phyloP scores from a whole-genome alignment of 2,888 invertebrate genomes.

The Slavum lentiscoides region DNA sequence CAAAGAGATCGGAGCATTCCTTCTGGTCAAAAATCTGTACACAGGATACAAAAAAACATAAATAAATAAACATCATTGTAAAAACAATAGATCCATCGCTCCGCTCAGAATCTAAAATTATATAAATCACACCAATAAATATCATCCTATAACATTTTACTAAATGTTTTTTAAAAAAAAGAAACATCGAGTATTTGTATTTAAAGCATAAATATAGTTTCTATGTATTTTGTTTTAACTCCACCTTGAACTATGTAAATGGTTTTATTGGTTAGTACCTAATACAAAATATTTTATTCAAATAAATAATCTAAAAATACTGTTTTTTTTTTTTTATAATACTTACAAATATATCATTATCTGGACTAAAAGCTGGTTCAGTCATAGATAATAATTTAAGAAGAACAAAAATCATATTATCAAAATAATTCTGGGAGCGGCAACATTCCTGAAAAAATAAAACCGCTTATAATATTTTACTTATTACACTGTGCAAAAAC shows the following conservation, averaged over 20 bases:
- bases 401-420: constrained; percentile 30
- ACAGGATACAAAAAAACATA: too few species aligned
- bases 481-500: not conserved
- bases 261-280: not conserved
- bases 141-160: too few species aligned
- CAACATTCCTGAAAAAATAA: constrained; percentile 38
- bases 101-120: too few species aligned
- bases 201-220: too few species aligned
- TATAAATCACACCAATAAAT: too few species aligned
- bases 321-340: not conserved
- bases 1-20: too few species aligned
- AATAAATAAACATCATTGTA: too few species aligned
- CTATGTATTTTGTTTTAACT: too few species aligned
- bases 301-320: not conserved
- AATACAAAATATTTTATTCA: not conserved
- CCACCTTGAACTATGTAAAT: not conserved
- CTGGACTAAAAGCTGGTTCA: constrained; percentile 43
- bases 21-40: too few species aligned
- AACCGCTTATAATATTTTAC: not conserved
- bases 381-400: constrained; percentile 8
- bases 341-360: constrained; percentile 40
- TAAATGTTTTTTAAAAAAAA: too few species aligned
- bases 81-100: too few species aligned
- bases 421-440: constrained; percentile 29
- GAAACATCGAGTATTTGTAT: too few species aligned